Conservation (phyloP, 1,140 invertebrate genomes). For the Phymorhynchus buccinoides region DNA sequence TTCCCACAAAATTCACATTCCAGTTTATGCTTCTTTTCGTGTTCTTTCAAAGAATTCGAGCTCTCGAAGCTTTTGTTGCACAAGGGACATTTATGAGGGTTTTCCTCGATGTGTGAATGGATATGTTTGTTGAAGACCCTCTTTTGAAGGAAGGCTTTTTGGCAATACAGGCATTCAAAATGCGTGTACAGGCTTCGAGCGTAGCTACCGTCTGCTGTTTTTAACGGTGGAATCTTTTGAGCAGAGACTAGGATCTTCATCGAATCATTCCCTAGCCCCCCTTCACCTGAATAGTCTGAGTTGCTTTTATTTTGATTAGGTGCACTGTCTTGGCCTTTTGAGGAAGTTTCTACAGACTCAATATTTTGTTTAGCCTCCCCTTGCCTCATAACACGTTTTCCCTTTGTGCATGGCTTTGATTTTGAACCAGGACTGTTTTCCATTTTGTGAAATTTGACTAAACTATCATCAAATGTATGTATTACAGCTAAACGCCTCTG, state of each 20-base stretch:
- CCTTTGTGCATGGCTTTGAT: background rate
- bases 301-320: background rate
- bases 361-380: background rate
- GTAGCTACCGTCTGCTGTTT: background rate
- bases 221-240: background rate
- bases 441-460: background rate
- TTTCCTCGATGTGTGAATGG: background rate
- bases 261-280: background rate
- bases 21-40: background rate
- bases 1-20: background rate
- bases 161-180: background rate
- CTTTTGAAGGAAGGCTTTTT: background rate
- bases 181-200: background rate
- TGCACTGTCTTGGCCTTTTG: background rate
- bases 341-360: background rate
- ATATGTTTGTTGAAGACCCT: background rate
- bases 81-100: background rate
- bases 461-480: background rate
- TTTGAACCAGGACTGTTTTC: background rate
- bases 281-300: background rate
- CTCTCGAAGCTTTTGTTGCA: background rate
- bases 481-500: background rate
- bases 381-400: background rate
- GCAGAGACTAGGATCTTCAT: background rate
- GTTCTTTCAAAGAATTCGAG: background rate